A percentile compares a stretch with the other conserved stretches of the same genome.
Conservation (phyloP, 2,888 invertebrate species). For the Aphidius colemani region DNA sequence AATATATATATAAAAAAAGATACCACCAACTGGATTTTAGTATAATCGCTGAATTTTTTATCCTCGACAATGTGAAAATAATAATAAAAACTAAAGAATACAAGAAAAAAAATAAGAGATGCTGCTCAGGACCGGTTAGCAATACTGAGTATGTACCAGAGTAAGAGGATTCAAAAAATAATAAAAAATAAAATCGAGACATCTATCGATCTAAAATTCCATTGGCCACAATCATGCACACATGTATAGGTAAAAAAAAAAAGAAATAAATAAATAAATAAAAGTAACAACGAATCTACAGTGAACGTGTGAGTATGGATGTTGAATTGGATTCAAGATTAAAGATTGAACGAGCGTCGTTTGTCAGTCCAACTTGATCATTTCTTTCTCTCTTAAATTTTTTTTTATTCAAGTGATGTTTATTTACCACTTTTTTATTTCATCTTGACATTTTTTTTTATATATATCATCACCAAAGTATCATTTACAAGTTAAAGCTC, state of each 20-base stretch:
- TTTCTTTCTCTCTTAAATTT: conserved; percentile 18
- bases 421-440: conserved; percentile 5
- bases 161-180: not conserved
- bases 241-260: not conserved
- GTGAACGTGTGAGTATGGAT: conserved; percentile 19
- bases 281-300: not conserved
- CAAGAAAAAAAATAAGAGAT: not conserved
- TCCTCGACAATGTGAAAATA: too few relatives aligned
- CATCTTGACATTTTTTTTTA: conserved; percentile 11
- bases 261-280: not conserved
- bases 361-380: conserved; percentile 36
- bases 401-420: not conserved
- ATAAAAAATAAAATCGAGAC: not conserved
- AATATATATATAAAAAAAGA: too few relatives aligned
- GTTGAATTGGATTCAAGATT: conserved; percentile 36
- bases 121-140: too few relatives aligned
- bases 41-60: too few relatives aligned
- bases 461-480: conserved; percentile 28
- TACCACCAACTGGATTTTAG: too few relatives aligned
- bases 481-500: conserved; percentile 38
- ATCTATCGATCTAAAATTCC: conserved; percentile 9
- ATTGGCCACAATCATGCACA: conserved; percentile 7
- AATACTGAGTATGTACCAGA: not conserved
- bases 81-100: too few relatives aligned
- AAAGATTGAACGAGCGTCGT: conserved; percentile 38